Conservation (phyloP, 1,140 invertebrate genomes). For the Aphelenchoides besseyi region DNA sequence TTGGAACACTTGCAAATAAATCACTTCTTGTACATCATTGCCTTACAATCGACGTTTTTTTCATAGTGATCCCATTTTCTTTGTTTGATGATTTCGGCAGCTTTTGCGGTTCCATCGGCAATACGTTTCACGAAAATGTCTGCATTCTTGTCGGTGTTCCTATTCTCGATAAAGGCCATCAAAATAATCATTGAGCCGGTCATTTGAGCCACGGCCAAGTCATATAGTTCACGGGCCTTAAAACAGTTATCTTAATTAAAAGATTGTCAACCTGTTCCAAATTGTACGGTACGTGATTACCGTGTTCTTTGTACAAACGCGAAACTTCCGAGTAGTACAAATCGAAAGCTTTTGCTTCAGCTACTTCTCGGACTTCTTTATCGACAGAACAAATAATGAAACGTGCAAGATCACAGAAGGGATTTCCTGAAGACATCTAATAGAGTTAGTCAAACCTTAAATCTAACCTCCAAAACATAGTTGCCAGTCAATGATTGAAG, state of each 20-base stretch:
- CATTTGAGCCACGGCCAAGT: background rate
- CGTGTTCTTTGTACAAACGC: background rate
- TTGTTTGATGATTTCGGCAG: background rate
- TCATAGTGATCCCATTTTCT: background rate
- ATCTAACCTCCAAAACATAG: background rate
- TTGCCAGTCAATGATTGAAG: background rate
- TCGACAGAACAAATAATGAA: background rate
- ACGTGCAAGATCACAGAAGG: background rate
- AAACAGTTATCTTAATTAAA: background rate
- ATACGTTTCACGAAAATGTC: background rate
- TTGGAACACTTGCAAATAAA: too few relatives aligned
- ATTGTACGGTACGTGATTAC: background rate
- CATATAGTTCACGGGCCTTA: background rate
- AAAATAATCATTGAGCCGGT: constrained; percentile 1
- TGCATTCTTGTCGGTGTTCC: background rate
- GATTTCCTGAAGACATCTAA: too few relatives aligned
- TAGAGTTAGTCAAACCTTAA: too few relatives aligned
- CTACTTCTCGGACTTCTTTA: background rate
- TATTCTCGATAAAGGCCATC: background rate
- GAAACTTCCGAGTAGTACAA: background rate
- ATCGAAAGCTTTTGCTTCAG: background rate
- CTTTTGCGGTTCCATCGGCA: background rate
- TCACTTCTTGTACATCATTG: constrained; percentile 3
- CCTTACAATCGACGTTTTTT: background rate
- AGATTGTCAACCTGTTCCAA: background rate